phyloP scores from a whole-genome alignment of 2,113 vertebrate genomes.

The Protomyctophum bolini region DNA sequence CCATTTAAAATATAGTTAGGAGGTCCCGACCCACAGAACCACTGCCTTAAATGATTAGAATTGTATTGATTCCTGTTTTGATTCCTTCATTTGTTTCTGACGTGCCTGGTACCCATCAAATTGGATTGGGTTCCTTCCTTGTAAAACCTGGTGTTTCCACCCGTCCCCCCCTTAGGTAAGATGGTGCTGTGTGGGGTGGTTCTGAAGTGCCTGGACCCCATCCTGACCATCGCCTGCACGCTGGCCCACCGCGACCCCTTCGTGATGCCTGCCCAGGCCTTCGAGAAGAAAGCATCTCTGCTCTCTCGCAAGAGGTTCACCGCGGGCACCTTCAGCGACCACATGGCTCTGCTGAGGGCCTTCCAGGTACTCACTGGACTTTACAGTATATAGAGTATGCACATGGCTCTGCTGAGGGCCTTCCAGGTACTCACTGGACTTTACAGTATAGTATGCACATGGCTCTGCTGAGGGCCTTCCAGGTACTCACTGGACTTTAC shows the following conservation, averaged over 20 bases:
- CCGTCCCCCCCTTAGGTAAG: slow-evolving; percentile 90
- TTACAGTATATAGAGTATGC: too few relatives aligned
- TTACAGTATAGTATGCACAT: too few relatives aligned
- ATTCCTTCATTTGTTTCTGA: too few relatives aligned
- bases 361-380: slow-evolving; percentile 85
- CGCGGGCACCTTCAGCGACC: slow-evolving; percentile 91
- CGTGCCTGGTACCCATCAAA: too few relatives aligned
- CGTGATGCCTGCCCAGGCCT: slow-evolving; percentile 84
- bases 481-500: slow-evolving; percentile 76
- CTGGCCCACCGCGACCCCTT: slow-evolving; percentile 94
- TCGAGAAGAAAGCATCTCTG: slow-evolving; percentile 88
- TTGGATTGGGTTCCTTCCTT: too few relatives aligned
- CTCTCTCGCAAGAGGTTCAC: slow-evolving; percentile 86
- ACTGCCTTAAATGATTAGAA: too few relatives aligned
- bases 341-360: slow-evolving; percentile 93
- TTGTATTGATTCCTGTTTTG: too few relatives aligned
- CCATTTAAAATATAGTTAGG: too few relatives aligned
- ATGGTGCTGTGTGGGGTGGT: slow-evolving; percentile 93
- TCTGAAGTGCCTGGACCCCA: slow-evolving; percentile 94
- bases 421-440: too few relatives aligned
- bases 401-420: too few relatives aligned
- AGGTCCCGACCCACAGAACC: too few relatives aligned
- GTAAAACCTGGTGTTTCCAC: too few relatives aligned
- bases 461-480: slow-evolving; percentile 93
- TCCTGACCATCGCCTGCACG: slow-evolving; percentile 93